Evolutionary conservation across 64 coral and sea anemone genomes (phyloP).

Genomic region (Acropora tenuis): DNA sequence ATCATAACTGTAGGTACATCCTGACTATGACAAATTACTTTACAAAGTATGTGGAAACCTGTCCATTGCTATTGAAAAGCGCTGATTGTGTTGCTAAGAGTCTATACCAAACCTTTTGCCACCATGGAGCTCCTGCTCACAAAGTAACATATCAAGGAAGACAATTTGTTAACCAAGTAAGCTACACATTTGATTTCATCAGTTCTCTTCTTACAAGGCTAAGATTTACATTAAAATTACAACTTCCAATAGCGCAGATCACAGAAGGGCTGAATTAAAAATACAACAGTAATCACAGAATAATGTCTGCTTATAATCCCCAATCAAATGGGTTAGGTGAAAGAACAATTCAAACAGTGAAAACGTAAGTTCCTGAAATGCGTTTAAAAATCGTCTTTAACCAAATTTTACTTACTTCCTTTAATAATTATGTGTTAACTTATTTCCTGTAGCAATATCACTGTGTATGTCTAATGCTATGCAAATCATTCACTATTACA

Average conservation of each 20-base stretch:
- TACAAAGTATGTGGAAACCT: constrained; percentile 63
- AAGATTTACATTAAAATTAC: neutral
- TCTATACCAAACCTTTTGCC: constrained; percentile 30
- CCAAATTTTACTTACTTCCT: too few species aligned
- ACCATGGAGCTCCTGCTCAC: constrained; percentile 38
- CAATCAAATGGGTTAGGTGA: constrained; percentile 64
- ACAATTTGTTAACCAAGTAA: constrained; percentile 60
- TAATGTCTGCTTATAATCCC: constrained; percentile 58
- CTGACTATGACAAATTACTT: constrained; percentile 56
- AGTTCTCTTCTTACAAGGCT: neutral
- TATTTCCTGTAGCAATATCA: too few species aligned
- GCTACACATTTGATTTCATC: neutral
- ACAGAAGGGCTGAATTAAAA: constrained; percentile 5
- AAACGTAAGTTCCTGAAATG: constrained; percentile 9
- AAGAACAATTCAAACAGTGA: constrained; percentile 24
- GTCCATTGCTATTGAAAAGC: constrained; percentile 18
- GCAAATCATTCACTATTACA: too few species aligned
- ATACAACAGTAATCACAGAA: constrained; percentile 36
- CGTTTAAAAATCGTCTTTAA: too few species aligned
- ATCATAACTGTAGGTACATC: neutral
- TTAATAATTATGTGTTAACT: too few species aligned
- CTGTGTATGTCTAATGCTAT: too few species aligned
- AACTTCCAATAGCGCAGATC: neutral
- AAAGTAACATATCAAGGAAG: constrained; percentile 50
- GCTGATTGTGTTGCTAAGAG: constrained; percentile 43